Conservation (phyloP, 2,113 vertebrate genomes). For the Egretta garzetta region DNA sequence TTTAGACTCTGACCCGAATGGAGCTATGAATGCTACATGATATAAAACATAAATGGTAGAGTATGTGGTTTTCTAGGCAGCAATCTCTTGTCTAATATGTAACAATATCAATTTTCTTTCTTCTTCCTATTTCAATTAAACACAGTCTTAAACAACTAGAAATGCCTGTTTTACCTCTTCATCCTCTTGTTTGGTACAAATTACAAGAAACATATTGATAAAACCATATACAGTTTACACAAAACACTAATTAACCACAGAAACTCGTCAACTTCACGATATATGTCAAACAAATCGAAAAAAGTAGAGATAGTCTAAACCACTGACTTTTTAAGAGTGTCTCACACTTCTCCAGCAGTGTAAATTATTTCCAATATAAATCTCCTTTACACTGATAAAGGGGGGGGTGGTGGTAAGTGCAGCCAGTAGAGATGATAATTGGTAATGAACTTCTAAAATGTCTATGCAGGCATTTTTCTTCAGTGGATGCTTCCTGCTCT, state of each 20-base stretch:
- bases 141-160: not conserved
- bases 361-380: not conserved
- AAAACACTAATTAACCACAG: constrained; percentile 5
- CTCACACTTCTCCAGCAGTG: not conserved
- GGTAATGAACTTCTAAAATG: not conserved
- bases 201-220: constrained; percentile 4
- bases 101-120: not conserved
- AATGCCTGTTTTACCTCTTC: not conserved
- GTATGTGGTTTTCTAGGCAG: not conserved
- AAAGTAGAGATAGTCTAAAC: not conserved
- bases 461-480: not conserved
- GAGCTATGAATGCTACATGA: not conserved
- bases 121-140: not conserved
- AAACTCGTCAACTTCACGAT: not conserved
- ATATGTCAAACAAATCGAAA: not conserved
- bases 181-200: not conserved
- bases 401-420: not conserved
- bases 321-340: not conserved
- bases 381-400: not conserved
- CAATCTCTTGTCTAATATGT: not conserved
- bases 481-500: not conserved
- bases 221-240: not conserved
- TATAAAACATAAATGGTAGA: not conserved
- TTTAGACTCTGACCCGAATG: not conserved
- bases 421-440: not conserved